Base-by-base conservation (phyloP, 2,113 vertebrate species). In the Chlorodrepanis virens region DNA sequence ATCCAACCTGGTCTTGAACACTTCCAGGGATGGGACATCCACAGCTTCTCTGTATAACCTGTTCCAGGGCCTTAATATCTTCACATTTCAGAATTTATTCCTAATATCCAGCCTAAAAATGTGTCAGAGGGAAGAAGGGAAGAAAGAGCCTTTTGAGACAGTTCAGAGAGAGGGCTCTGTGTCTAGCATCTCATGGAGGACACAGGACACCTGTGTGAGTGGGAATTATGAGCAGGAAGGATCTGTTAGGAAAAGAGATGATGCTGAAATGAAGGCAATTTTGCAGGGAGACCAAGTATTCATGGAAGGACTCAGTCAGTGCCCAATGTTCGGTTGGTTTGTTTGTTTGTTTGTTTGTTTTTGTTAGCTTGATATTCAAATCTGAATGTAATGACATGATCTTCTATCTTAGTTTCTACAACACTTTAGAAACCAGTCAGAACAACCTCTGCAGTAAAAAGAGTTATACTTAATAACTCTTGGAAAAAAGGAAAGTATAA, bases 1-100 rank as follows among this genome's bases (percentile, higher is more conserved):
- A 0, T 28, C 52, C 19, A 52, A 0, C 18, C 5, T 14, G 5
- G 1, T 15, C 33, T 21, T n/a, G 19, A 2, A 17, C 52, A 20
- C 3, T 67, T 21, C 45, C 60, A 75, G 33, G 28, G 28, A 21
- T 59, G 20, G 27, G 12, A 6, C 5, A 39, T 6, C 8, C 15
- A 52, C 31, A 28, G 3, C 19, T 39, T n/a, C 28, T n/a, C 33
- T 52, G 22, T 33, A 22, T 10, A 44, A 24, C 6, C 27, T 18
- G 11, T 45, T 28, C 33, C 44, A 67, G 42, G 57, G 37, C 20
- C 24, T 59, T 50, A 20, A 23, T 5, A 9, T 27, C 12, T 33
- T 28, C 19, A 33, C 18, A 52, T 33, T 17, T 7, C 11, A 10
- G 23, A 53, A 53, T 25, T 25, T 21, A 35, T 67, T 59, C 37